Evolutionary conservation across 2,888 invertebrate species (phyloP).

Genomic region (Tupiocoris notatus): DNA sequence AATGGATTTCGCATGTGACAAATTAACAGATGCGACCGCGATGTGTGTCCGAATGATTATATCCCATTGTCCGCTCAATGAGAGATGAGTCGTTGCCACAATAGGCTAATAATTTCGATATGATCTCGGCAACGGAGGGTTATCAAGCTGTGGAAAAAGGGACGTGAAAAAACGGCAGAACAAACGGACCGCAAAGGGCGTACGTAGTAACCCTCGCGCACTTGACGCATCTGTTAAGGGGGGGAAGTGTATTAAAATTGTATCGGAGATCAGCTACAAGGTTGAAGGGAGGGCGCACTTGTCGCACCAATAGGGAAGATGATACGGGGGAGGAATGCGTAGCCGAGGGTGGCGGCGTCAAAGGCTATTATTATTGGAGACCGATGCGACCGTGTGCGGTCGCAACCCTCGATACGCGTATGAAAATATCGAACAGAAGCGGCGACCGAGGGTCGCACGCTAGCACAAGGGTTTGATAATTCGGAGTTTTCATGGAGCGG

Average conservation of each 20-base stretch:
- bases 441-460: background rate
- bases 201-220: background rate
- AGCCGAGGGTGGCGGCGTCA: background rate
- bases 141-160: background rate
- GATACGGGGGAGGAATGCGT: background rate
- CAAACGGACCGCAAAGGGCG: conserved; percentile 24
- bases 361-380: conserved; percentile 16
- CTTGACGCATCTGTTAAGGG: conserved; percentile 37
- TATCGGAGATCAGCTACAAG: conserved; percentile 1
- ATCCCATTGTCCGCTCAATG: conserved; percentile 19
- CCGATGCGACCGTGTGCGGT: background rate
- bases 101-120: conserved; percentile 36
- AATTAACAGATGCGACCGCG: conserved; percentile 32
- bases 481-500: conserved; percentile 8
- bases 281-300: conserved; percentile 25
- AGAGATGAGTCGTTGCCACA: conserved; percentile 31
- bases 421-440: background rate
- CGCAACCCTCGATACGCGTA: background rate
- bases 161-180: conserved; percentile 24
- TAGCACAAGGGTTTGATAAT: conserved; percentile 28
- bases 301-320: conserved; percentile 13
- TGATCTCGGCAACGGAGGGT: conserved; percentile 23
- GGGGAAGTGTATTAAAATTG: conserved; percentile 37
- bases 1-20: conserved; percentile 10
- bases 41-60: conserved; percentile 13